Base-by-base conservation (phyloP, 2,113 vertebrate species). In the Amblyornis subalaris region DNA sequence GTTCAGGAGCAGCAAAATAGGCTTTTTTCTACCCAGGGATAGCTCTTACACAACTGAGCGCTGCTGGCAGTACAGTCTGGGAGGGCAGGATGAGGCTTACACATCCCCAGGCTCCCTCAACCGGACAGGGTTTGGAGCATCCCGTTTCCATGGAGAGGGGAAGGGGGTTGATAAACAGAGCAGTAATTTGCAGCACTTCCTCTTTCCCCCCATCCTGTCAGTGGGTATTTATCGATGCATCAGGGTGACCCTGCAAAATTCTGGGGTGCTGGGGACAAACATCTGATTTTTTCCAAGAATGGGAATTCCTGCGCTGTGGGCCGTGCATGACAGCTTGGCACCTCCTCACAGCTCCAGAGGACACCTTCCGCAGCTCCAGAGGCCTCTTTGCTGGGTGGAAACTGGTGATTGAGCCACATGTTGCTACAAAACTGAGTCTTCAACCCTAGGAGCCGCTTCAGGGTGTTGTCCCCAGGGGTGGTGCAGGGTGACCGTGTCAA, bases 401-500 rank as follows among this genome's bases (percentile, higher is more conserved):
- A 42, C 38, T 70, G 72, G 17, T 10, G 77, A 2, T 1, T 12
- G 76, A 78, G 51, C 61, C 62, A 31, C 8, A 2, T 26, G 31
- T 64, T 69, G 38, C 82, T 76, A 53, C 45, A 44, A 58, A 90
- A 31, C 25, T 7, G 60, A 25, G 54, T 26, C 65, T 84, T 24
- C 29, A 62, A 4, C 51, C 15, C 55, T 26, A 0, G 13, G 55
- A 60, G 19, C 31, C 21, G 2, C 60, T 76, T 58, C 61, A 45
- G 80, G n/a, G 40, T 64, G 48, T 38, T 40, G 6, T 8, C 60
- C 4, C 0, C 20, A 57, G 57, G 47, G 2, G 3, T 5, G 9
- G 38, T 9, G 14, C 14, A 10, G 79, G 33, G 36, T 22, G 62
- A 33, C 36, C 18, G 1, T 0, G 33, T 2, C 0, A 1, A 25